A percentile compares a stretch with the other conserved stretches of the same genome.
Conservation (phyloP, 2,888 invertebrate species). For the Drosophila silvestris region DNA sequence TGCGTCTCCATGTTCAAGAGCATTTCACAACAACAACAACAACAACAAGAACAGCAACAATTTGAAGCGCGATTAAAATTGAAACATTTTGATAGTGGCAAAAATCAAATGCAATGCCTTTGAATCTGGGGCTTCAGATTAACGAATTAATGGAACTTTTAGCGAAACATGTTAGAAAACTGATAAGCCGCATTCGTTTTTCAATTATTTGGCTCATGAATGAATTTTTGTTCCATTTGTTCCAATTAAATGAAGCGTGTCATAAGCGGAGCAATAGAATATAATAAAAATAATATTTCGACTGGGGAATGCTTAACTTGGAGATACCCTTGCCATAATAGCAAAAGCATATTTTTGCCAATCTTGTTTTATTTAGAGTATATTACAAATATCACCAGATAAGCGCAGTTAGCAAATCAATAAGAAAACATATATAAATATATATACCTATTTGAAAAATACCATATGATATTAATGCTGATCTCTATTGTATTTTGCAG, state of each 20-base stretch:
- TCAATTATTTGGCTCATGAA: slow-evolving; percentile 43
- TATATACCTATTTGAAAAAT: not conserved
- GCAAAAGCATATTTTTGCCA: not conserved
- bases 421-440: not conserved
- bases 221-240: slow-evolving; percentile 19
- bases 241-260: not conserved
- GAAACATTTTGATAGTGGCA: slow-evolving; percentile 1
- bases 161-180: slow-evolving; percentile 11
- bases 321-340: not conserved
- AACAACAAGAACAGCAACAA: slow-evolving; percentile 5
- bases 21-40: slow-evolving; percentile 10
- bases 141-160: slow-evolving; percentile 12
- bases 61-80: slow-evolving; percentile 33
- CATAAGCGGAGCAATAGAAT: not conserved
- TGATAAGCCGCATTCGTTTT: slow-evolving; percentile 37
- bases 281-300: no score
- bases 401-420: not conserved
- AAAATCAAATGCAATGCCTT: slow-evolving; percentile 32
- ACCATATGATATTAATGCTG: not conserved
- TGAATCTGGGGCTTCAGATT: slow-evolving; percentile 31
- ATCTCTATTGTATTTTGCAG: slow-evolving; percentile 42
- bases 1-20: slow-evolving; percentile 5
- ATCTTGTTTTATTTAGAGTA: not conserved
- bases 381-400: not conserved
- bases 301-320: not conserved